Conservation (phyloP, 1,140 invertebrate species). For the Scylla paramamosain region DNA sequence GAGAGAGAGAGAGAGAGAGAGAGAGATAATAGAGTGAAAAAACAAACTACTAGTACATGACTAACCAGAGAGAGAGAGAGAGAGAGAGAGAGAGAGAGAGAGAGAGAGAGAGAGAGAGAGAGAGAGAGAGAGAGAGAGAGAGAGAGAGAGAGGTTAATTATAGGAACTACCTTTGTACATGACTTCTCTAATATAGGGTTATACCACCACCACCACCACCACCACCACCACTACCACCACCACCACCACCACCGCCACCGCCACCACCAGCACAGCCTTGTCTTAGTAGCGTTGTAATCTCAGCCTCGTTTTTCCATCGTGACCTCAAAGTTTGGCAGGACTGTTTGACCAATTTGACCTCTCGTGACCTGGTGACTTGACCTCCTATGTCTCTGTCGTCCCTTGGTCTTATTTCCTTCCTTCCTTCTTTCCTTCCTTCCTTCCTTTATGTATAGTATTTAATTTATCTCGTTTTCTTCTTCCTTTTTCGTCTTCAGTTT, state of each 20-base stretch:
- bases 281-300: too few species aligned
- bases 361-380: neutral
- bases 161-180: too few species aligned
- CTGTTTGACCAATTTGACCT: neutral
- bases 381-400: neutral
- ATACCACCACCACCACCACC: too few species aligned
- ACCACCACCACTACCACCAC: too few species aligned
- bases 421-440: neutral
- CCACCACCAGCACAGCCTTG: too few species aligned
- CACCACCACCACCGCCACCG: too few species aligned
- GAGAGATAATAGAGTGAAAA: neutral
- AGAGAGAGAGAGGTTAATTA: neutral
- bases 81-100: constrained; percentile 46
- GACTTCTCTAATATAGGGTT: too few species aligned
- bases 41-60: too few species aligned
- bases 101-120: constrained; percentile 46
- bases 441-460: too few species aligned
- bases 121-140: constrained; percentile 8
- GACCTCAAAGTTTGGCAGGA: neutral
- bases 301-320: neutral
- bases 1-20: neutral
- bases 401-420: neutral
- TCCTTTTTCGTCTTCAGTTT: too few species aligned
- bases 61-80: neutral
- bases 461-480: neutral